Evolutionary conservation across 2,888 invertebrate species (phyloP), one percentile per base, ranked within the genome.

Genomic region (Rotaria sp.): DNA sequence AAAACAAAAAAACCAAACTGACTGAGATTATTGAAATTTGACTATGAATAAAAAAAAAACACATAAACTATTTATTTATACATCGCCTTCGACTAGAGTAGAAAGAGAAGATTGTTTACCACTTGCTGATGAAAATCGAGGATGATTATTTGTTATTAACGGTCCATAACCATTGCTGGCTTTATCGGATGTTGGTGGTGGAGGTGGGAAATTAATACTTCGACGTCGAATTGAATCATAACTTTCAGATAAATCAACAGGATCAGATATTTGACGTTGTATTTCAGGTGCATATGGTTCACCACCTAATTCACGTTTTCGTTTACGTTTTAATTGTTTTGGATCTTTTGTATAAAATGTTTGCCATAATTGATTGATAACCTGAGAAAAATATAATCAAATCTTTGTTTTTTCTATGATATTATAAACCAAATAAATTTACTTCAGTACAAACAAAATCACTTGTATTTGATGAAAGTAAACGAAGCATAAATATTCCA

Each of bases 391-490:
- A 15, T 50, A 18, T 50, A 18, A 50, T 50, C 18, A 18, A 50
- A 50, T 18, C 3, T 50, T 18, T 18, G 13, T 18, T 50, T 18
- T 18, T 15, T 18, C 50, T 4, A 50, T n/a, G 5, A n/a, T 7
- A 11, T n/a, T 8, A 18, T 5, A 5, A 87, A 26, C 67, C 57
- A 84, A 85, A 74, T 52, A 52, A 74, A 48, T 67, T 86, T 18
- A 87, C 57, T 57, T 87, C 87, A 50, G 87, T 87, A 50, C 87
- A 87, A 38, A 87, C 87, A 80, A 87, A 87, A 84, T 87, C 87
- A 35, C 59, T 86, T 30, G 87, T 87, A 75, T 87, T 87, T 7
- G 85, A 85, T 26, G 87, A 84, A 24, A 87, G 50, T 41, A 87
- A 59, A 18, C 86, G 59, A 26, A 87, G 74, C 41, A 86, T 85